Percentiles rank a stretch among this genome's conserved stretches.
phyloP scores from a whole-genome alignment of 2,113 vertebrate species.

The Myrmecophaga tridactyla region DNA sequence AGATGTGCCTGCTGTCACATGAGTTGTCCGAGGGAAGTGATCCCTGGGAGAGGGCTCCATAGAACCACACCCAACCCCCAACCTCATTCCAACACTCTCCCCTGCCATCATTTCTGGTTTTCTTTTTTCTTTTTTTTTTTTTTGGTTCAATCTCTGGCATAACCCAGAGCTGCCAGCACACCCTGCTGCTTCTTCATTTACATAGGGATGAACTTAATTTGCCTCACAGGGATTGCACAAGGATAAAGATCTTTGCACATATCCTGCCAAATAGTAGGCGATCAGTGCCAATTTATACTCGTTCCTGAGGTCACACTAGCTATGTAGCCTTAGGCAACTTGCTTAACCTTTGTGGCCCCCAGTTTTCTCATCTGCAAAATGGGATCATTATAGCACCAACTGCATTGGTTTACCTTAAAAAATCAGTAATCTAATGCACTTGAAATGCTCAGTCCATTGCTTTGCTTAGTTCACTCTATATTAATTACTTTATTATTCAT shows the following conservation, averaged over 20 bases:
- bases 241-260: background rate
- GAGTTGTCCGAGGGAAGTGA: background rate
- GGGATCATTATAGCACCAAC: background rate
- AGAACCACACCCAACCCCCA: background rate
- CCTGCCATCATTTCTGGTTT: no score
- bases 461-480: background rate
- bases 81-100: background rate
- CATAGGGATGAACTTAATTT: background rate
- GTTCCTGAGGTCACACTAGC: background rate
- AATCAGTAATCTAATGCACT: background rate
- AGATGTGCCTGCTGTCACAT: background rate
- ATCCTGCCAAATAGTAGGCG: background rate
- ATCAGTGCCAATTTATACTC: background rate
- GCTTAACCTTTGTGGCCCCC: background rate
- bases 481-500: background rate
- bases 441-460: background rate
- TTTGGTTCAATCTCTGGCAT: background rate
- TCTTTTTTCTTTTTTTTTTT: background rate
- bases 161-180: background rate
- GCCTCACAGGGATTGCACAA: background rate
- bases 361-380: constrained; percentile 25
- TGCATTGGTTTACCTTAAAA: background rate
- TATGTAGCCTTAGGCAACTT: background rate
- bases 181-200: background rate
- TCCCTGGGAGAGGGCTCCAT: background rate